Evolutionary conservation across 2,797 vertebrate species (phyloP), one percentile per base, ranked within the genome.

Genomic region (Chelon labrosus): DNA sequence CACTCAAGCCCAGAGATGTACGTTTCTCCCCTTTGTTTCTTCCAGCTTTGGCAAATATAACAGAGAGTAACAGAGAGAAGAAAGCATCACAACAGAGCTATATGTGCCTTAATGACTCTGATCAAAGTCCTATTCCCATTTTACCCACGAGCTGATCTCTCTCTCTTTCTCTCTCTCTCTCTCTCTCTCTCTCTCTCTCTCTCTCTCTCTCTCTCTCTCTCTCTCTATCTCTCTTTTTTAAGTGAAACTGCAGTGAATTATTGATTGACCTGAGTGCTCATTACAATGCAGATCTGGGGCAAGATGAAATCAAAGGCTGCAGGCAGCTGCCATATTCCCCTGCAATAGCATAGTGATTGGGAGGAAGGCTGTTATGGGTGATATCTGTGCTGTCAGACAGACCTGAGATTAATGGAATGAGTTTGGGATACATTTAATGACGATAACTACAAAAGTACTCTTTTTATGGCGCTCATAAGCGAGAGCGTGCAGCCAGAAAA

Each of bases 241-340:
- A 93, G 90, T 93, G 91, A 90, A 62, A 88, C 79, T 87, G 91
- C 88, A 84, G 88, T 96, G 94, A 96, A 97, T 96, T 96, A 97
- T 94, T 95, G 96, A 97, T 96, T 94, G 93, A 93, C 93, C 94
- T 91, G 92, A 91, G 87, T 86, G 93, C 95, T 97, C 94, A 88
- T 93, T 92, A 95, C 89, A 88, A 89, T 91, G 94, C 91, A 94
- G 94, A 95, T 94, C 92, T 93, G 87, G 92, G 72, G 72, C 86
- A 86, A 90, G 90, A 94, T 91, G 90, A 95, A 95, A 96, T 95
- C 91, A 92, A 93, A 93, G 92, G 86, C 90, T 87, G 88, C 79
- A 80, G 89, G 91, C 94, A 94, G 95, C 94, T 95, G 92, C 88
- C 88, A 92, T 83, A 87, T 91, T 76, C 69, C 77, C 58, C 66